Conservation (phyloP, 2,797 vertebrate genomes). For the Enteromius radiatus region DNA sequence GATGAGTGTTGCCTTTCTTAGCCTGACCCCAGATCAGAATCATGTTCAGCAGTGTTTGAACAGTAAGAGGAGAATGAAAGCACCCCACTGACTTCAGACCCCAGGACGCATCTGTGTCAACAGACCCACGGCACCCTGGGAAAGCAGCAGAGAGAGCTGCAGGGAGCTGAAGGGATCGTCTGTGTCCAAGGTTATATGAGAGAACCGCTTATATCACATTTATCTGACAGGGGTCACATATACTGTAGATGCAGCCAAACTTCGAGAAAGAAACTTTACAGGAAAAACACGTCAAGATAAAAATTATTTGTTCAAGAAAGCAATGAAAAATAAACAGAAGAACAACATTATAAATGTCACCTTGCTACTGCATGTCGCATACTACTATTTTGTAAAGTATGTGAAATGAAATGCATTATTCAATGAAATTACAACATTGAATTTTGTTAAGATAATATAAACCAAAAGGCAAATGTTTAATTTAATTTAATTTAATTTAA, state of each 20-base stretch:
- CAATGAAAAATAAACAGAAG: neutral
- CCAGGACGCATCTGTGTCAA: constrained; percentile 61
- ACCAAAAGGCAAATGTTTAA: too few relatives aligned
- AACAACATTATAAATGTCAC: neutral
- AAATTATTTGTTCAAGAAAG: neutral
- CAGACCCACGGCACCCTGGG: constrained; percentile 44
- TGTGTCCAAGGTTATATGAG: constrained; percentile 12
- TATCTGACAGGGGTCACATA: neutral
- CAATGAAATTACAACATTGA: too few relatives aligned
- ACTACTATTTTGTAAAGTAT: neutral
- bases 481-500: too few relatives aligned
- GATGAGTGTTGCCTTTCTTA: constrained; percentile 42
- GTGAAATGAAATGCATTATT: neutral
- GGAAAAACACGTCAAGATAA: neutral
- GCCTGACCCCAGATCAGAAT: constrained; percentile 45
- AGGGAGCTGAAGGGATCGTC: constrained; percentile 12
- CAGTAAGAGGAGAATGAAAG: constrained; percentile 57
- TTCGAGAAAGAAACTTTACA: neutral
- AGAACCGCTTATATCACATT: constrained; percentile 16
- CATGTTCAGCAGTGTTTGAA: constrained; percentile 49
- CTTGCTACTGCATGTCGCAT: neutral
- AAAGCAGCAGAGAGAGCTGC: constrained; percentile 37
- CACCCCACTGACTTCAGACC: constrained; percentile 53
- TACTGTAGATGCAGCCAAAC: neutral
- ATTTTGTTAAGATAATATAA: too few relatives aligned